Conservation (phyloP, 2,797 vertebrate genomes). For the Anguilla anguilla region DNA sequence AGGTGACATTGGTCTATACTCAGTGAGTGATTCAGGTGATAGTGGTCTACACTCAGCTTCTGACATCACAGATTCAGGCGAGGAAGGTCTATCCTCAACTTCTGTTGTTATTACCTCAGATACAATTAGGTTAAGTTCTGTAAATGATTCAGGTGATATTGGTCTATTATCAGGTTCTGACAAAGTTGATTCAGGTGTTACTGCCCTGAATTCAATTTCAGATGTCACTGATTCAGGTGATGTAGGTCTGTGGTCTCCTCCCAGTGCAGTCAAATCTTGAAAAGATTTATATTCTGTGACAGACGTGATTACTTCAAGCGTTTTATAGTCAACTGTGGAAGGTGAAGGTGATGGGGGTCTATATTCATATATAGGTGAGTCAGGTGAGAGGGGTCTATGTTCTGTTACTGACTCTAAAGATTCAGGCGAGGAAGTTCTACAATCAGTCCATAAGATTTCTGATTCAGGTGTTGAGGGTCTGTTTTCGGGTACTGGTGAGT, state of each 20-base stretch:
- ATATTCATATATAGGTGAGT: conserved; percentile 53
- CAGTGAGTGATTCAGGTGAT: conserved; percentile 44
- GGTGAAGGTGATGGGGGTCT: conserved; percentile 21
- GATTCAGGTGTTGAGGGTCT: conserved; percentile 40
- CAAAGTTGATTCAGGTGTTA: background rate
- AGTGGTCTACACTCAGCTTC: conserved; percentile 31
- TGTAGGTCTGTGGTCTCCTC: too few species aligned
- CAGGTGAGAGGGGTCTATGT: conserved; percentile 46
- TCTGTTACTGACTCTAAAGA: conserved; percentile 47
- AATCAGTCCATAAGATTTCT: conserved; percentile 36
- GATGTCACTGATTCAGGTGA: conserved; percentile 45
- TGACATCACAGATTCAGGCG: conserved; percentile 5
- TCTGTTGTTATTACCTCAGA: background rate
- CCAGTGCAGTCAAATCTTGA: too few species aligned
- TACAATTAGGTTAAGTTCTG: background rate
- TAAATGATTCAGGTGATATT: conserved; percentile 45
- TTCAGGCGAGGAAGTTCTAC: conserved; percentile 54
- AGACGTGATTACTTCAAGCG: too few species aligned
- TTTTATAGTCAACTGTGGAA: too few species aligned
- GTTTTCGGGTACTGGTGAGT: conserved; percentile 37
- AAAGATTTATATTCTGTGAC: too few species aligned
- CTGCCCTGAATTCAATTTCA: conserved; percentile 23
- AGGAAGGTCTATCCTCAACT: background rate
- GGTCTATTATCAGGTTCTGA: too few species aligned
- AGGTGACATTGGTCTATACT: conserved; percentile 48